Evolutionary conservation across 2,113 vertebrate genomes (phyloP).

Genomic region (Thunnus maccoyii): DNA sequence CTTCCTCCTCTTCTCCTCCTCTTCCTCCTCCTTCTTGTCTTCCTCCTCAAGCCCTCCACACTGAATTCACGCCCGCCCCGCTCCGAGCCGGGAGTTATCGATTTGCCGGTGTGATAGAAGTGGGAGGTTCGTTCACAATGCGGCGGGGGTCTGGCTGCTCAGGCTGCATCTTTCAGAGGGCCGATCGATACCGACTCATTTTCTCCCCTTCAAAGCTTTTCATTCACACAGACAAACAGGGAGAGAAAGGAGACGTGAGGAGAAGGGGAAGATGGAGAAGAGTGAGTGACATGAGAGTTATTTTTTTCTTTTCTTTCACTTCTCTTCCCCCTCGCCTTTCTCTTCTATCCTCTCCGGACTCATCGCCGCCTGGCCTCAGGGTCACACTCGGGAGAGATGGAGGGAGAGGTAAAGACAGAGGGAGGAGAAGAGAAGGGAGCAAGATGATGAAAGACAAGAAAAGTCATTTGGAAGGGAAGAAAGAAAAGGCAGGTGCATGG

Average conservation of each 20-base stretch:
- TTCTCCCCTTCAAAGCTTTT: conserved; percentile 83
- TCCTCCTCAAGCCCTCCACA: conserved; percentile 24
- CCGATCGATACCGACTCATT: conserved; percentile 78
- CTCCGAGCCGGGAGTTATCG: conserved; percentile 69
- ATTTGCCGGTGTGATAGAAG: conserved; percentile 72
- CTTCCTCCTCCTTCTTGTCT: conserved; percentile 40
- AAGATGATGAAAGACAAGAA: conserved; percentile 1
- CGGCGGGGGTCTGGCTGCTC: conserved; percentile 70
- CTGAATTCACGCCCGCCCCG: conserved; percentile 32
- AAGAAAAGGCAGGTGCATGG: background rate
- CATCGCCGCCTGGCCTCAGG: conserved; percentile 31
- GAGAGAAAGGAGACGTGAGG: conserved; percentile 70
- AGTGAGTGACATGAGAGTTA: conserved; percentile 64
- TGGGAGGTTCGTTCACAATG: conserved; percentile 75
- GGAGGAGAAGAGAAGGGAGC: background rate
- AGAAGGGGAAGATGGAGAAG: conserved; percentile 33
- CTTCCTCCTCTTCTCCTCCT: conserved; percentile 37
- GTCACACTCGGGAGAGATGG: conserved; percentile 18
- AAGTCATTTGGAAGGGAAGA: background rate
- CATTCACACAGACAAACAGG: conserved; percentile 77
- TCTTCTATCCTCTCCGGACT: conserved; percentile 46
- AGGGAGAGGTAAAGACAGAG: background rate
- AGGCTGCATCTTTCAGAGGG: conserved; percentile 80
- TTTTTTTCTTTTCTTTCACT: conserved; percentile 11
- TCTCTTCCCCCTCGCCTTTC: conserved; percentile 17